Percentiles rank a stretch among this genome's conserved stretches.
Evolutionary conservation across 2,797 vertebrate species (phyloP).

Genomic region (Columba guinea): DNA sequence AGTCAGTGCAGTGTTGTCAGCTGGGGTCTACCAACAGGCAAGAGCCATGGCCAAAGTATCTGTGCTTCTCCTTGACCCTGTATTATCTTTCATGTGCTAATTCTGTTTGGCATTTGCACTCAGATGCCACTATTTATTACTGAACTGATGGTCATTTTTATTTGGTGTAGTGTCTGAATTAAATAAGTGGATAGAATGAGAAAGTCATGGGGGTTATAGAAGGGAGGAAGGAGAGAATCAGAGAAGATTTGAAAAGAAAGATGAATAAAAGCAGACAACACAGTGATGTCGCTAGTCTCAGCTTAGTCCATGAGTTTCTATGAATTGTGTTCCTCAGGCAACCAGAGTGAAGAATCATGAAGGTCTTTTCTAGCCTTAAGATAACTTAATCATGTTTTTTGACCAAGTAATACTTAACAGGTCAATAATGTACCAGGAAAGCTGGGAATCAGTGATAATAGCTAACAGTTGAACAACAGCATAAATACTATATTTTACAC

Average conservation of each 20-base stretch:
- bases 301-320: not conserved
- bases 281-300: fast-evolving
- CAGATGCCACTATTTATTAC: not conserved
- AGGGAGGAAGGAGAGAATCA: not conserved
- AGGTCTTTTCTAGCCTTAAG: not conserved
- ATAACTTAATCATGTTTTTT: not conserved
- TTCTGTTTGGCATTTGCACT: not conserved
- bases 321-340: not conserved
- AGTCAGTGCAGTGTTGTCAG: not conserved
- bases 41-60: not conserved
- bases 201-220: not conserved
- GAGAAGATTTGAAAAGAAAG: not conserved
- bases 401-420: not conserved
- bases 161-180: not conserved
- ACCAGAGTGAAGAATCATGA: not conserved
- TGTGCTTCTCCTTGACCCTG: not conserved
- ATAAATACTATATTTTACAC: not conserved
- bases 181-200: not conserved
- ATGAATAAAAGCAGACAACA: not conserved
- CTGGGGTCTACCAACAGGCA: not conserved
- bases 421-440: not conserved
- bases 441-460: not conserved
- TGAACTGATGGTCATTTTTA: not conserved
- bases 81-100: not conserved
- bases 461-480: not conserved